Evolutionary conservation across 2,888 invertebrate genomes (phyloP), one percentile per base, ranked within the genome.

Genomic region (Drosophila monieri): DNA sequence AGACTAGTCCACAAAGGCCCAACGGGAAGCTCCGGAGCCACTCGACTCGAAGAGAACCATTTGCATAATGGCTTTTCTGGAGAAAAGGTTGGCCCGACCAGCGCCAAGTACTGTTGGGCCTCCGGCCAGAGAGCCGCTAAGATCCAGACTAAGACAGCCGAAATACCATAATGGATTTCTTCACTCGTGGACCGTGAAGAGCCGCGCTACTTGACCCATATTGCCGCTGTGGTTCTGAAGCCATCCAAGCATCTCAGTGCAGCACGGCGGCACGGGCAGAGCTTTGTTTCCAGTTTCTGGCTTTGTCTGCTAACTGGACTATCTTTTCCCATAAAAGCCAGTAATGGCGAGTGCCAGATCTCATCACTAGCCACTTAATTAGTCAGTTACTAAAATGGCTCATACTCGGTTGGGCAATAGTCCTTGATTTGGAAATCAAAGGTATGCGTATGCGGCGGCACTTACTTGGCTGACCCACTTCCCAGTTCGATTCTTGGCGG

Each of bases 161-260:
- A 56, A 55, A 56, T 15, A 27, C 10, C 53, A 52, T 10, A 43
- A 39, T 46, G 14, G 14, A 57, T 30, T 44, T 44, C 37, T 41
- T 51, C 35, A 55, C 43, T 54, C 58, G 58, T 64, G 48, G 48
- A 72, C 54, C 72, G 68, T 73, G 61, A 75, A 72, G 71, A 73
- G 73, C 71, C 65, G 60, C 62, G 65, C 60, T 66, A 66, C 61
- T 61, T 74, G 69, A 71, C 74, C 71, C 71, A 74, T 72, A 72
- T 75, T 49, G 52, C 41, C 14, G 10, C 6, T 9, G 18, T 43
- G 18, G 18, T 18, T 41, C 18, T 41, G 15, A 27, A 47, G 51
- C 21, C 57, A 68, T 39, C 65, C 48, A 65, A 65, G 32, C 57
- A 65, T 53, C 14, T 18, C 46, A 39, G 15, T 44, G 12, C 5